Evolutionary conservation across 2,888 invertebrate genomes (phyloP), one percentile per base, ranked within the genome.

Genomic region (Monochamus alternatus): DNA sequence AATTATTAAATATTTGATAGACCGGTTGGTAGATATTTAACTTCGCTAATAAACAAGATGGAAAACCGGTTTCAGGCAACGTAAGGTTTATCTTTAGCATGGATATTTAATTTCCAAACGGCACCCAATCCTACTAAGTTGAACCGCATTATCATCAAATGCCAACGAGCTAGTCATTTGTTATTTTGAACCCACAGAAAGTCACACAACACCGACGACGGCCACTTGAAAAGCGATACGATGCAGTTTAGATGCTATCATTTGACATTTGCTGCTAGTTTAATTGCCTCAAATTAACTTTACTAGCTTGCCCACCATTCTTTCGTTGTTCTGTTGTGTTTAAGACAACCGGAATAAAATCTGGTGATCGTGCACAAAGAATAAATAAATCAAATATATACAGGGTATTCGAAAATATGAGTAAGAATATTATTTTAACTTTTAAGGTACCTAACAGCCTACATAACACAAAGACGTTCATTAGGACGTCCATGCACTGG

Each of bases 71-170:
- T 78, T 75, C 63, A 75, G 78, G 70, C 77, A 82, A 82, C 81
- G 80, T 80, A 77, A 80, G 77, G 71, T 81, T 86, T 85, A 86
- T 86, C 86, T 85, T 84, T 78, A 83, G 84, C 83, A 80, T 81
- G 81, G 83, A 84, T 86, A 87, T 87, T 87, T 87, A 87, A 87
- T 87, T 87, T 87, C 84, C 81, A 85, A 85, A 85, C 86, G 84
- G 85, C 86, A 85, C 85, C 86, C 86, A 85, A 86, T 85, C 84
- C 86, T 80, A 81, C 83, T 78, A 81, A 84, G 81, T 84, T 83
- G 83, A 84, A 83, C 84, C 84, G 84, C 84, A 86, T 86, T 85
- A 85, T 86, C 86, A 85, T 86, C 86, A 84, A 85, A 85, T 85
- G 84, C 84, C 82, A 81, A 83, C 83, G 83, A 80, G 84, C 80